Evolutionary conservation across 2,888 invertebrate genomes (phyloP).

Genomic region (Amorpha juglandis): DNA sequence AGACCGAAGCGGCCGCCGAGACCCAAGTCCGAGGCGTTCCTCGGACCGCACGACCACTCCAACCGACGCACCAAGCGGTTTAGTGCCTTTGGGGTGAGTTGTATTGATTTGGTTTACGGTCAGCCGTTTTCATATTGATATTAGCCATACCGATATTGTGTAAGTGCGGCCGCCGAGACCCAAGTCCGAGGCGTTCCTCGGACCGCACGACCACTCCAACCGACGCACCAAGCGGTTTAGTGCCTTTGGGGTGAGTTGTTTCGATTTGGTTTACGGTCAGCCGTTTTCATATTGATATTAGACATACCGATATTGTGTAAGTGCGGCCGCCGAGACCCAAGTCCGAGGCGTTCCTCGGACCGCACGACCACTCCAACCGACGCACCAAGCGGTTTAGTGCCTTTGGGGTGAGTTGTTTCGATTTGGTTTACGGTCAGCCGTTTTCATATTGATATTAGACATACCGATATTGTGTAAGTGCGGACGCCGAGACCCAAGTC

Average conservation of each 20-base stretch:
- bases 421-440: too few relatives aligned
- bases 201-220: constrained; percentile 88
- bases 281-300: too few relatives aligned
- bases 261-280: too few relatives aligned
- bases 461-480: too few relatives aligned
- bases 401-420: constrained; percentile 92
- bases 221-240: constrained; percentile 96
- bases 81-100: constrained; percentile 97
- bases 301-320: too few relatives aligned
- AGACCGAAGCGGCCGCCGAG: constrained; percentile 96
- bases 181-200: constrained; percentile 97
- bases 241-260: constrained; percentile 94
- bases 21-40: constrained; percentile 98
- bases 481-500: constrained; percentile 98
- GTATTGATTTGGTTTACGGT: too few relatives aligned
- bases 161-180: constrained; percentile 93
- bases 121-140: too few relatives aligned
- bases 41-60: constrained; percentile 89
- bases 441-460: too few relatives aligned
- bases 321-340: constrained; percentile 95
- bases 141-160: too few relatives aligned
- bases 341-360: constrained; percentile 96
- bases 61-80: constrained; percentile 95
- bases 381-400: constrained; percentile 97
- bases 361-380: constrained; percentile 89